These are phyloP conservation scores for Orius insidiosus DNA, from an alignment of 1,140 invertebrate species.

Conservation along the genomic window DNA sequence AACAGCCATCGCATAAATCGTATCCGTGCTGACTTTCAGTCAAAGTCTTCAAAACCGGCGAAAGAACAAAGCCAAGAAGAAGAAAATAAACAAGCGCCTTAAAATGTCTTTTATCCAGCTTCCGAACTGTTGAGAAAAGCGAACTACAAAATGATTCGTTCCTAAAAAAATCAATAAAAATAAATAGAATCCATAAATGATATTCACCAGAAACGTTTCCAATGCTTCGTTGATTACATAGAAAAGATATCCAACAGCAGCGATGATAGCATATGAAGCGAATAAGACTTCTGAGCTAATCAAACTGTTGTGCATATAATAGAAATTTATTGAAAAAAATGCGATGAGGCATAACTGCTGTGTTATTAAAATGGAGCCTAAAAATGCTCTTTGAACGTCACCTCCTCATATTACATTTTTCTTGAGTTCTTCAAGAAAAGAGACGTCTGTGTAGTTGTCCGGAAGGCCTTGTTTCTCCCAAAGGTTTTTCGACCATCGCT, in stretches of 20 bases:
- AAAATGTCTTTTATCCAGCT: slow-evolving; percentile 30
- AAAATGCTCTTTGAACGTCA: slow-evolving; percentile 47
- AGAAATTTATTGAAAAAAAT: slow-evolving; percentile 55
- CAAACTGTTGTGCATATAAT: slow-evolving; percentile 50
- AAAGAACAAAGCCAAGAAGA: slow-evolving; percentile 66
- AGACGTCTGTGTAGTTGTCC: slow-evolving; percentile 79
- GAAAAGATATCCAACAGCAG: slow-evolving; percentile 36
- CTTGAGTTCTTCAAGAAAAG: slow-evolving; percentile 66
- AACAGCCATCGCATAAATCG: slow-evolving; percentile 82
- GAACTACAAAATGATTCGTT: too few species aligned
- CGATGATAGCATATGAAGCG: slow-evolving; percentile 31
- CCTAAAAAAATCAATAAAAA: too few species aligned
- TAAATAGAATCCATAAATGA: too few species aligned
- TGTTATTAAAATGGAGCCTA: slow-evolving; percentile 51
- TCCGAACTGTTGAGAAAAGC: too few species aligned
- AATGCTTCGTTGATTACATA: slow-evolving; percentile 28
- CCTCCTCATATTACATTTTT: slow-evolving; percentile 64
- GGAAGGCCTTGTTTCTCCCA: slow-evolving; percentile 72
- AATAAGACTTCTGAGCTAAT: slow-evolving; percentile 41
- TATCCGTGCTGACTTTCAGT: slow-evolving; percentile 91
- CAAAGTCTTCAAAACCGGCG: slow-evolving; percentile 81
- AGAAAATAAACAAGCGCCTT: slow-evolving; percentile 61
- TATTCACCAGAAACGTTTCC: neutral
- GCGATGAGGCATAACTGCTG: slow-evolving; percentile 58
- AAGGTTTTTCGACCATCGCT: slow-evolving; percentile 65